Evolutionary conservation across 2,113 vertebrate genomes (phyloP), one percentile per base, ranked within the genome.

Genomic region (Setophaga coronata): DNA sequence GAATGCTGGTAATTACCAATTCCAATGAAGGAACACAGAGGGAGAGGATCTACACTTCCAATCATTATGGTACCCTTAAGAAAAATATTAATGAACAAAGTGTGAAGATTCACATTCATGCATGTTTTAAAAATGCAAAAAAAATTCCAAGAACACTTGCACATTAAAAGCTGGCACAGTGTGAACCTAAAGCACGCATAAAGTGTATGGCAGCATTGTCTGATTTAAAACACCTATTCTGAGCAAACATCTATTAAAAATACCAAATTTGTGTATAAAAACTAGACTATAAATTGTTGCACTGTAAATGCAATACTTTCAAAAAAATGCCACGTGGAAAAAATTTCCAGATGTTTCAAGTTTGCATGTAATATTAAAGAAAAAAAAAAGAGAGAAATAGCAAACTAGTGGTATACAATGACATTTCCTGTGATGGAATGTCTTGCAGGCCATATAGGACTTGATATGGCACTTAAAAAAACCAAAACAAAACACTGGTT

Each of bases 221-320:
- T 71, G 83, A 91, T 60, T 64, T 95, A 69, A 61, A 92, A 97
- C 60, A 97, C 67, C 91, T 95, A 91, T 67, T 94, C 95, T 93
- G 96, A 98, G 97, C 95, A 97, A 95, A 73, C 19, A 65, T 13
- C 89, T 96, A 93, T 21, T 81, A 96, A 97, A 97, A 97, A 95
- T 89, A 78, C 91, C 91, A 97, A 89, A 95, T 96, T 15, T 93
- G 71, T 96, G 84, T 97, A 98, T 90, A 98, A 98, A 98, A 98
- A 87, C 97, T 95, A 98, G 87, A 69, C 87, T 97, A 97, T 94
- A 97, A 96, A 97, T 91, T 82, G 97, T 95, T 97, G 97, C 64
- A 90, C 84, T 91, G 94, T 97, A 97, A 98, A 97, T 95, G 96
- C 96, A 97, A 94, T 96, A 96, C 95, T 97, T 96, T 84, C 87